phyloP scores from a whole-genome alignment of 2,888 invertebrate species.

The Ectemnius lituratus region DNA sequence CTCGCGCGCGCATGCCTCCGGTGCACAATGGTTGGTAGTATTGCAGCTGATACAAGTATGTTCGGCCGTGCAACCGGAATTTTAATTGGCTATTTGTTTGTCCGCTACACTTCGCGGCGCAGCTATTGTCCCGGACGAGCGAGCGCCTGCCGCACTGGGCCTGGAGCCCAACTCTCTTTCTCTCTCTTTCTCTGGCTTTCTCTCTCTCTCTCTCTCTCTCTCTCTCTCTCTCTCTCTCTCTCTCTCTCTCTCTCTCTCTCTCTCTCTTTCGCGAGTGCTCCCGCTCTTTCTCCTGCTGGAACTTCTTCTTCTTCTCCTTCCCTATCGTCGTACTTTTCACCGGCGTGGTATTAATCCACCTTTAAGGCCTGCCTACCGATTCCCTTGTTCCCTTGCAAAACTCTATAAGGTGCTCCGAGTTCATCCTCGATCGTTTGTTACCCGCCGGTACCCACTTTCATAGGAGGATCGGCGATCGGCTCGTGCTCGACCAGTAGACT shows the following conservation, averaged over 20 bases:
- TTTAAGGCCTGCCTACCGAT: constrained; percentile 27
- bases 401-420: no score
- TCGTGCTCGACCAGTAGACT: no score
- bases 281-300: background rate
- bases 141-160: constrained; percentile 37
- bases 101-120: constrained; percentile 69
- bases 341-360: constrained; percentile 46
- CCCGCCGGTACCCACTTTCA: no score
- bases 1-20: constrained; percentile 63
- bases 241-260: constrained; percentile 16
- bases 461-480: no score
- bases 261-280: constrained; percentile 16
- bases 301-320: constrained; percentile 8
- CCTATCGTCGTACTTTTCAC: constrained; percentile 39
- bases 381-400: constrained; percentile 7
- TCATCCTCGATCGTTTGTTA: no score
- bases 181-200: no score
- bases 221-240: constrained; percentile 8
- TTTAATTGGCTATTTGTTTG: constrained; percentile 75
- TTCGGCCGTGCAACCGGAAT: constrained; percentile 72
- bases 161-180: no score
- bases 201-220: constrained; percentile 19
- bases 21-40: constrained; percentile 68
- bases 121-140: constrained; percentile 62
- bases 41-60: constrained; percentile 72